Evolutionary conservation across 2,113 vertebrate species (phyloP).

Genomic region (Sinosuthora webbiana): DNA sequence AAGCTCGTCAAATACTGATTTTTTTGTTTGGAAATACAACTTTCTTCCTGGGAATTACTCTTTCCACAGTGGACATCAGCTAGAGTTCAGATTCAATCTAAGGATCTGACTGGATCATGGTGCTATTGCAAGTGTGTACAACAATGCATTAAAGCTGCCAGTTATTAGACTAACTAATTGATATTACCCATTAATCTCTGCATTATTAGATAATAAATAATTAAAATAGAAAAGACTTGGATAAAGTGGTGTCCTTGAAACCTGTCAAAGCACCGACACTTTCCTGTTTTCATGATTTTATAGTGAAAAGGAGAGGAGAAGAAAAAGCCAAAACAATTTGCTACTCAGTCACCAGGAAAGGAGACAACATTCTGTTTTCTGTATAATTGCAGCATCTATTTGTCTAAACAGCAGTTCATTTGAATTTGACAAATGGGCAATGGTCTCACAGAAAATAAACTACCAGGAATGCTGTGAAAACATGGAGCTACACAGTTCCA

Average conservation of each 20-base stretch:
- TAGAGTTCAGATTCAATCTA: neutral
- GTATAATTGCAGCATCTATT: neutral
- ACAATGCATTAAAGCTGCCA: neutral
- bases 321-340: neutral
- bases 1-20: constrained; percentile 11
- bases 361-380: neutral
- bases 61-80: neutral
- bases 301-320: neutral
- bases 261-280: neutral
- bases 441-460: neutral
- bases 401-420: neutral
- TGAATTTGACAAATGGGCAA: neutral
- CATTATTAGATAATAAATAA: neutral
- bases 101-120: neutral
- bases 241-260: neutral
- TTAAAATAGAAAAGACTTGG: neutral
- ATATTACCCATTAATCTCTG: neutral
- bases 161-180: neutral
- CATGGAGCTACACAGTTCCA: neutral
- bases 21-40: constrained; percentile 30
- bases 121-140: neutral
- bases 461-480: neutral
- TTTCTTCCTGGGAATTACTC: neutral
- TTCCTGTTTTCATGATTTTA: neutral
- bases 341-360: neutral